phyloP scores from a whole-genome alignment of 2,797 vertebrate genomes.

The Acestrorhynchus altus region DNA sequence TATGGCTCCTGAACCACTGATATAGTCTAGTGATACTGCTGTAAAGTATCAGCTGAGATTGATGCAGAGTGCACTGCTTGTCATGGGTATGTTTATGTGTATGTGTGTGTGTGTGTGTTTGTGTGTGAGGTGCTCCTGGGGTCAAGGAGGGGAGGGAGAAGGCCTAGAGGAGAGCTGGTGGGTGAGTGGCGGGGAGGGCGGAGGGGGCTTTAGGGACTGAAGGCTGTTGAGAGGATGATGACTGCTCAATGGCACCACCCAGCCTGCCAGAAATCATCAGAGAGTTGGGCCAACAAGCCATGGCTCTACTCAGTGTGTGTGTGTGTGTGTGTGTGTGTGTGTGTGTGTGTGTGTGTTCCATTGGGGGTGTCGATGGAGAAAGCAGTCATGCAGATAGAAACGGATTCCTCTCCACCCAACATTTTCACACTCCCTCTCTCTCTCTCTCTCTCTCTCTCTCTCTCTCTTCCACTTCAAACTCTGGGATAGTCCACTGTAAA shows the following conservation, averaged over 20 bases:
- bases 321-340: constrained; percentile 28
- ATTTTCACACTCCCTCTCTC: constrained; percentile 27
- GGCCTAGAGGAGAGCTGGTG: constrained; percentile 64
- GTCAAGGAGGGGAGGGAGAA: constrained; percentile 67
- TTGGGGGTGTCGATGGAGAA: constrained; percentile 33
- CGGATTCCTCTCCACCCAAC: constrained; percentile 15
- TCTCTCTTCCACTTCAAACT: constrained; percentile 24
- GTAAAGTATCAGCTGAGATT: too few species aligned
- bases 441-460: constrained; percentile 10
- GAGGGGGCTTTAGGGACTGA: constrained; percentile 53
- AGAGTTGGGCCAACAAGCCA: constrained; percentile 74
- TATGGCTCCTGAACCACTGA: too few species aligned
- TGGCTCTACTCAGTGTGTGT: constrained; percentile 57
- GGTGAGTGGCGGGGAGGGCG: constrained; percentile 63
- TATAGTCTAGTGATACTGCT: too few species aligned
- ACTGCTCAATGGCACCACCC: constrained; percentile 72
- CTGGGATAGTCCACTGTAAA: constrained; percentile 26
- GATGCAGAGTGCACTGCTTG: background rate
- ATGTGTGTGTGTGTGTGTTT: constrained; percentile 36
- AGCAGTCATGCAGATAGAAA: constrained; percentile 53
- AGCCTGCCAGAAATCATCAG: constrained; percentile 77
- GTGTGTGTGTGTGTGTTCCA: constrained; percentile 7
- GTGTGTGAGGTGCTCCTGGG: constrained; percentile 38
- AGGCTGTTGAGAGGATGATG: constrained; percentile 71
- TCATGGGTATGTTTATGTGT: background rate